phyloP scores from a whole-genome alignment of 2,888 invertebrate genomes.

The Adela reaumurella region DNA sequence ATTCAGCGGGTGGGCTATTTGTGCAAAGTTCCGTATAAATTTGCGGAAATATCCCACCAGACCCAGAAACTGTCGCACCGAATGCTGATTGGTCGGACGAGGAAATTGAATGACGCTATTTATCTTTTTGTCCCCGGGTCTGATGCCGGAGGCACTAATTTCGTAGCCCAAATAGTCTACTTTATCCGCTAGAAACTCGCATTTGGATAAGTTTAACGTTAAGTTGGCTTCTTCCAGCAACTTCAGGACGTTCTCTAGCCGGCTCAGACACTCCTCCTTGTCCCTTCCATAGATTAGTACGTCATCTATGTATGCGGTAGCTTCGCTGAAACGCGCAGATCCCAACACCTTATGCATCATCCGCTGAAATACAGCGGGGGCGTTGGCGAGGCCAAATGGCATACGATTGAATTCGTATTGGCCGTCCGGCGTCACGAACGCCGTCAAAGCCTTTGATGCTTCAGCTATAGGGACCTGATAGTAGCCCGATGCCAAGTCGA shows the following conservation, averaged over 20 bases:
- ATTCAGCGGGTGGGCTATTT: too few relatives aligned
- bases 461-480: too few relatives aligned
- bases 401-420: too few relatives aligned
- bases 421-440: too few relatives aligned
- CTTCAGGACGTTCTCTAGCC: constrained; percentile 14
- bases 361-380: too few relatives aligned
- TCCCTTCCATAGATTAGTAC: constrained; percentile 11
- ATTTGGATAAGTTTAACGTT: constrained; percentile 19
- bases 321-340: constrained; percentile 7
- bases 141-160: constrained; percentile 15
- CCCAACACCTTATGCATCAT: too few relatives aligned
- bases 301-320: constrained; percentile 15
- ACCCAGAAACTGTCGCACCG: constrained; percentile 19
- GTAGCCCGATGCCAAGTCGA: too few relatives aligned
- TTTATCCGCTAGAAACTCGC: constrained; percentile 14
- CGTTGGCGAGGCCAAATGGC: too few relatives aligned
- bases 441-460: too few relatives aligned
- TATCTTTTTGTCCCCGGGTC: constrained; percentile 17
- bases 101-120: constrained; percentile 16
- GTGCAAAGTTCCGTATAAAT: too few relatives aligned
- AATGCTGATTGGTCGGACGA: constrained; percentile 16
- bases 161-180: constrained; percentile 21
- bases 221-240: constrained; percentile 15
- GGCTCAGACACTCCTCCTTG: constrained; percentile 12
- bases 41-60: too few relatives aligned